phyloP scores from a whole-genome alignment of 2,113 vertebrate species.

The Macquaria ambigua region DNA sequence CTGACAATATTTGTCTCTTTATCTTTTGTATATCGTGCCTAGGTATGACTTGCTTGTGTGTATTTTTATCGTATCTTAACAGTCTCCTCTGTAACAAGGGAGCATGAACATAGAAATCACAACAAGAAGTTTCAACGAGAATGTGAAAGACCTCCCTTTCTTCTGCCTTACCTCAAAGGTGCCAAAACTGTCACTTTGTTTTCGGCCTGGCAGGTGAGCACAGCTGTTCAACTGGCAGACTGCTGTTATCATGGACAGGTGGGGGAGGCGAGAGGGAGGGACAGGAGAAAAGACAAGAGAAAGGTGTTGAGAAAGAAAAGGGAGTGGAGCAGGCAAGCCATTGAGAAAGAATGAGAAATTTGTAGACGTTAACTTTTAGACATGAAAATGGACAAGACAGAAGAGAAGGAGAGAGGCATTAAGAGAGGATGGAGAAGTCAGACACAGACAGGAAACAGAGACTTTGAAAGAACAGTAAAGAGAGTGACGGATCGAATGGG shows the following conservation, averaged over 20 bases:
- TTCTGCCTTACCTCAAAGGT: conserved; percentile 3
- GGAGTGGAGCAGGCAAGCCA: neutral
- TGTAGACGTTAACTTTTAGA: neutral
- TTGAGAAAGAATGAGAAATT: neutral
- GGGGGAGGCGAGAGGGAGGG: conserved; percentile 20
- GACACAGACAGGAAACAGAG: neutral
- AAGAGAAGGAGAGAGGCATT: neutral
- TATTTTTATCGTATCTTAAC: neutral
- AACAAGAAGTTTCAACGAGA: neutral
- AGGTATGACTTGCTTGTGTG: neutral
- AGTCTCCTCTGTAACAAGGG: neutral
- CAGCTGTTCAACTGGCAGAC: conserved; percentile 46
- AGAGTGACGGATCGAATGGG: neutral
- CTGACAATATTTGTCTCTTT: neutral
- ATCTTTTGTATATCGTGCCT: neutral
- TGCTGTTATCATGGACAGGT: conserved; percentile 40
- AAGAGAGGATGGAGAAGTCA: neutral
- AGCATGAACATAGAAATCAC: neutral
- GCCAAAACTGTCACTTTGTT: conserved; percentile 50
- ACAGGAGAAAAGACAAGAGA: neutral
- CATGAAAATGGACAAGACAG: neutral
- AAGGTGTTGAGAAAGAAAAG: neutral
- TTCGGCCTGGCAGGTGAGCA: conserved; percentile 46
- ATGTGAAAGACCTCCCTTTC: neutral
- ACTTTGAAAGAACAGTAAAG: neutral